Conservation (phyloP, 2,888 invertebrate genomes). For the Nemapogon koenigi region DNA sequence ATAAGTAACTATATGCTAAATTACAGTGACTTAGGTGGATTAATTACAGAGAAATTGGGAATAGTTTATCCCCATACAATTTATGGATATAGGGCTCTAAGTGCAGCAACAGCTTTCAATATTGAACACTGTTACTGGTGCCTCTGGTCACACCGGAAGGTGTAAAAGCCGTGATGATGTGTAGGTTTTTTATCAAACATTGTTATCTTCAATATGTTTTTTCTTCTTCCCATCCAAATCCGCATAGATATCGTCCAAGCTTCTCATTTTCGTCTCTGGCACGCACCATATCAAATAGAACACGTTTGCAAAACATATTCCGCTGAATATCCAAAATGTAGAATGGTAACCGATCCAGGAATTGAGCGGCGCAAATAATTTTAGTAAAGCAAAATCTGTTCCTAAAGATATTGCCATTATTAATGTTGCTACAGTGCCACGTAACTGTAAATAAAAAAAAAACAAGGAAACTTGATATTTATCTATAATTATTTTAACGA, state of each 20-base stretch:
- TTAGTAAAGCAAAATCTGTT: slow-evolving; percentile 86
- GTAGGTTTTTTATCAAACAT: too few relatives aligned
- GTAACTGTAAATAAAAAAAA: too few relatives aligned
- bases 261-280: slow-evolving; percentile 94
- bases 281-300: slow-evolving; percentile 83
- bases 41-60: too few relatives aligned
- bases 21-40: too few relatives aligned
- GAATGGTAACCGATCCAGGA: slow-evolving; percentile 71
- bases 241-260: slow-evolving; percentile 88
- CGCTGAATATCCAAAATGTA: slow-evolving; percentile 85
- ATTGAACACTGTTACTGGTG: too few relatives aligned
- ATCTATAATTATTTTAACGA: neutral
- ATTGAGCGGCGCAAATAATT: slow-evolving; percentile 76
- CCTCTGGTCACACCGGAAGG: too few relatives aligned
- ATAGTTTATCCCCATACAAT: too few relatives aligned
- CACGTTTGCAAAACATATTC: slow-evolving; percentile 75
- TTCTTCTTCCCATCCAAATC: slow-evolving; percentile 69
- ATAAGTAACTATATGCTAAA: too few relatives aligned
- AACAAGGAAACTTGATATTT: too few relatives aligned
- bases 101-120: neutral
- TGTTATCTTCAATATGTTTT: slow-evolving; percentile 21
- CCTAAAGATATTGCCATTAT: slow-evolving; percentile 71
- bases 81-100: neutral
- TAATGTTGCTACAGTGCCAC: slow-evolving; percentile 51
- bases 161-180: neutral